phyloP scores from a whole-genome alignment of 2,888 invertebrate species.

The Agrochola lota region DNA sequence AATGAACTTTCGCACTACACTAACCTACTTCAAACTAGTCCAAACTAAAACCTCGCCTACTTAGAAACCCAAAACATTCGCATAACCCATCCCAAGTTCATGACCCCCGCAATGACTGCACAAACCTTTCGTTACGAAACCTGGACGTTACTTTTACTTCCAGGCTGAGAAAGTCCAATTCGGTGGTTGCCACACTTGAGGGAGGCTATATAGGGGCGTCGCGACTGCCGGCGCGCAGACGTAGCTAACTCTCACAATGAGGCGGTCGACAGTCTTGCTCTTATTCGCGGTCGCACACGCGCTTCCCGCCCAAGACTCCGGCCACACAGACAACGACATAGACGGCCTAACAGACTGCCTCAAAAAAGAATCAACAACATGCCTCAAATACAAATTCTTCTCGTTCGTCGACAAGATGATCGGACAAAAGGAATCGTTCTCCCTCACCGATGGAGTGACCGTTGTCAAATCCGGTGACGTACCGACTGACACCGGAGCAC shows the following conservation, averaged over 20 bases:
- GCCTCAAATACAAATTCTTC: slow-evolving; percentile 96
- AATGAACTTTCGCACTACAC: slow-evolving; percentile 56
- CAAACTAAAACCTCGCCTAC: slow-evolving; percentile 32
- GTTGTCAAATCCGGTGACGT: slow-evolving; percentile 94
- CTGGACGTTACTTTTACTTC: slow-evolving; percentile 88
- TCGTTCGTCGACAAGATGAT: slow-evolving; percentile 96
- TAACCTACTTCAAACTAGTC: slow-evolving; percentile 41
- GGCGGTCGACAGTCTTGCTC: slow-evolving; percentile 81
- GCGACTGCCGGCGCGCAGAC: slow-evolving; percentile 82
- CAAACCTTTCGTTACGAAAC: slow-evolving; percentile 87
- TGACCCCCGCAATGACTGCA: slow-evolving; percentile 80
- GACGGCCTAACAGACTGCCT: slow-evolving; percentile 95
- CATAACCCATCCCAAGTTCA: slow-evolving; percentile 67
- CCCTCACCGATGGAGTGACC: slow-evolving; percentile 95
- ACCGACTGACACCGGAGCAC: slow-evolving; percentile 94
- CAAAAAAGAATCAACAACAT: slow-evolving; percentile 95
- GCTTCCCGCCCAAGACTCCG: slow-evolving; percentile 93
- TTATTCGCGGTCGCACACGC: slow-evolving; percentile 90
- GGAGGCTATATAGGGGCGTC: slow-evolving; percentile 83
- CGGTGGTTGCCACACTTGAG: slow-evolving; percentile 76
- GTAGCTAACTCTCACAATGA: slow-evolving; percentile 82
- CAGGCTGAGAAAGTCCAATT: slow-evolving; percentile 88
- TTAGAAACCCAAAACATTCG: slow-evolving; percentile 35
- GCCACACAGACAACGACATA: slow-evolving; percentile 94
- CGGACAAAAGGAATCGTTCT: slow-evolving; percentile 94